Base-by-base conservation (phyloP, 37 sponge, comb jelly and placozoan genomes). In the Beroe forskalii region DNA sequence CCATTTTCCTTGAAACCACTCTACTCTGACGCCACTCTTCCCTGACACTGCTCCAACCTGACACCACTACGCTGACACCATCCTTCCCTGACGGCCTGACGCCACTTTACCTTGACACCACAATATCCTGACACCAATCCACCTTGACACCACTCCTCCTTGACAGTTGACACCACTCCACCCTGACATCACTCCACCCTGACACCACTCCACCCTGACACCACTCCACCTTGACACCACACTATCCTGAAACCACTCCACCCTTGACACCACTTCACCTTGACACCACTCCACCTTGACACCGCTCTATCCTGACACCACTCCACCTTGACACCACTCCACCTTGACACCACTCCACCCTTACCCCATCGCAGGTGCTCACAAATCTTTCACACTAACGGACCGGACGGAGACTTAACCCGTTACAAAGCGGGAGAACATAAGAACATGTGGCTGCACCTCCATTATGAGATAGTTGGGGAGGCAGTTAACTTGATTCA, bases 361-460 rank as follows among this genome's bases (percentile, higher is more conserved):
- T 48, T 6, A 48, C 55, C 6, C 55, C 55, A 48, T 48, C 55
- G 12, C 55, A 48, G 55, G 55, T 69, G 72, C 38, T 69, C 72
- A 36, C 72, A 69, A 69, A 37, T 69, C 1, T 37, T 69, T 37
- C 72, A 69, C 72, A 36, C 35, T 1, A 69, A 69, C 32, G 72
- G 72, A 14, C 27, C 27, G 27, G 72, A 69, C 32, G 72, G 72
- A 36, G 72, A 9, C 19, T 17, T 69, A 36, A 27, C 27, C 37
- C 27, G 72, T 2, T 69, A 69, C 38, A 48, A 48, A 12, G 33
- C 12, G 38, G 12, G 12, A 37, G 72, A 36, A 14, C 27, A 32
- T 17, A 17, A 27, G 17, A 19, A 69, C 32, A 69, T 69, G 72
- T 69, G 72, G 72, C 8, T 36, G 14, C 72, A 69, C 32, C 72